Percentiles rank a stretch among this genome's conserved stretches.
Evolutionary conservation across 2,113 vertebrate species (phyloP).

Genomic region (Mustela nigripes): DNA sequence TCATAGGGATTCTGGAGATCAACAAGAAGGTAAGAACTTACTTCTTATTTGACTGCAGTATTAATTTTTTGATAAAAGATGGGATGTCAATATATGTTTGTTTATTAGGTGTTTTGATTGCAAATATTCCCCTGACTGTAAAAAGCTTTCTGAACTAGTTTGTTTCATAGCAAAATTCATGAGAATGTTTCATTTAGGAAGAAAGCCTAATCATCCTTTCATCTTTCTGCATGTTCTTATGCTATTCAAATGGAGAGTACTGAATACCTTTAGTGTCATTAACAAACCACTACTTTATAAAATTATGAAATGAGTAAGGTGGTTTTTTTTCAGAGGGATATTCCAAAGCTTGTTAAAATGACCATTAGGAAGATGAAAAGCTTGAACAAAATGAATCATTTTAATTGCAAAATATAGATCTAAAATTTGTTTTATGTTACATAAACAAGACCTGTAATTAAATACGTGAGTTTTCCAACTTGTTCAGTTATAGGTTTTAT

Average conservation of each 20-base stretch:
- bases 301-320: conserved; percentile 58
- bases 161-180: conserved; percentile 37
- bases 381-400: conserved; percentile 55
- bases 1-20: conserved; percentile 95
- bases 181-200: conserved; percentile 42
- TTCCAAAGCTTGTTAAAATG: conserved; percentile 61
- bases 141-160: conserved; percentile 18
- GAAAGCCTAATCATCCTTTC: not conserved
- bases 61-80: conserved; percentile 50
- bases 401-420: conserved; percentile 61
- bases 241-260: not conserved
- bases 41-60: conserved; percentile 60
- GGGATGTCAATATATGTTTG: conserved; percentile 27
- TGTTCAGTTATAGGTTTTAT: conserved; percentile 37
- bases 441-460: conserved; percentile 49
- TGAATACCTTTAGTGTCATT: conserved; percentile 53
- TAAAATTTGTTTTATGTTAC: conserved; percentile 57
- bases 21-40: conserved; percentile 91
- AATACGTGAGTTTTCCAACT: conserved; percentile 48
- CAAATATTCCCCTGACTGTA: not conserved
- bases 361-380: conserved; percentile 40
- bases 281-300: conserved; percentile 60
- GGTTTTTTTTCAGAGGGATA: conserved; percentile 41
- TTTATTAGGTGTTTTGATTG: conserved; percentile 37
- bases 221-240: conserved; percentile 23